Conservation (phyloP, 1,140 invertebrate genomes). For the Drosophila truncata region DNA sequence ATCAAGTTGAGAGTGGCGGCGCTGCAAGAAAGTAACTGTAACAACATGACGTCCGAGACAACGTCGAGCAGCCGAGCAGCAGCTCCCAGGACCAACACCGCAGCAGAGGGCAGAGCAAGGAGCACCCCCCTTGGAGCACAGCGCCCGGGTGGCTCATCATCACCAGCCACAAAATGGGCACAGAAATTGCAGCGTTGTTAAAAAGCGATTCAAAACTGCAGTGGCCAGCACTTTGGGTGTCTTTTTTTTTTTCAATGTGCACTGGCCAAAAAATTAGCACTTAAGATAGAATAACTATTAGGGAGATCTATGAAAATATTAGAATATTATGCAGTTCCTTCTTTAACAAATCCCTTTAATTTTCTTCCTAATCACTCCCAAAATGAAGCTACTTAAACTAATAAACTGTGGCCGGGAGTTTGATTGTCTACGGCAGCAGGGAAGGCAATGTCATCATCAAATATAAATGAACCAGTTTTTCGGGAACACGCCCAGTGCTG, state of each 20-base stretch:
- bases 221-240: constrained; percentile 55
- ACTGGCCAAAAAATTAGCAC: constrained; percentile 23
- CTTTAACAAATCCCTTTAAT: neutral
- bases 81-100: constrained; percentile 7
- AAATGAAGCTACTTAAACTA: constrained; percentile 77
- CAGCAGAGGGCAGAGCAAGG: neutral
- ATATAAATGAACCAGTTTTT: constrained; percentile 41
- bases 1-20: constrained; percentile 59
- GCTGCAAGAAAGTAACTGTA: constrained; percentile 77
- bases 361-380: constrained; percentile 72
- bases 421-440: constrained; percentile 21
- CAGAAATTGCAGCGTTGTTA: constrained; percentile 76
- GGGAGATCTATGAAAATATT: neutral
- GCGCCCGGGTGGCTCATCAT: constrained; percentile 44
- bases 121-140: neutral
- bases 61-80: constrained; percentile 19
- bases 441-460: constrained; percentile 77
- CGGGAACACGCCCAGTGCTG: constrained; percentile 74
- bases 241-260: constrained; percentile 5
- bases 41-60: constrained; percentile 76
- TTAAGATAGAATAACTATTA: constrained; percentile 1
- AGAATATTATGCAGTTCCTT: neutral
- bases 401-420: constrained; percentile 62
- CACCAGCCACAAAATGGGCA: constrained; percentile 52
- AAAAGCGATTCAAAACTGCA: constrained; percentile 74